Evolutionary conservation across 2,113 vertebrate genomes (phyloP).

Genomic region (Myrmecobius fasciatus): DNA sequence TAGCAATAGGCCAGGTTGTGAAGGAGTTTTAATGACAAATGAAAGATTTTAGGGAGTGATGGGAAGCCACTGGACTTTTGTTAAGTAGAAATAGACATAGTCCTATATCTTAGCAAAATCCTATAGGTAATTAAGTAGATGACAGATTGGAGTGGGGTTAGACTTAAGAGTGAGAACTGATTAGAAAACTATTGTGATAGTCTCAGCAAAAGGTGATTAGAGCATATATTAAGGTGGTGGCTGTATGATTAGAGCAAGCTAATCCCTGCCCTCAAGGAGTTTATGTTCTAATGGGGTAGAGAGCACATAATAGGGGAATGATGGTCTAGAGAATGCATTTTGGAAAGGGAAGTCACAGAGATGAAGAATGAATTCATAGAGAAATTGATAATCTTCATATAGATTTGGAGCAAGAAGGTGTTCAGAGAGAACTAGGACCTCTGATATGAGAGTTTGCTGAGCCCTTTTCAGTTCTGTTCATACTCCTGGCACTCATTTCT

Average conservation of each 20-base stretch:
- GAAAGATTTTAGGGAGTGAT: background rate
- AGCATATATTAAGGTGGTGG: background rate
- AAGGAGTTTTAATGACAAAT: background rate
- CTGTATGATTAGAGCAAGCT: background rate
- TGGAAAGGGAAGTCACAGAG: background rate
- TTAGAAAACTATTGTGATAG: constrained; percentile 1
- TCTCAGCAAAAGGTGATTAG: background rate
- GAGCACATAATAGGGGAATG: background rate
- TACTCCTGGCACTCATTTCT: background rate
- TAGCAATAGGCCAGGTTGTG: background rate
- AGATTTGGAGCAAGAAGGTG: background rate
- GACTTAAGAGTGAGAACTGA: background rate
- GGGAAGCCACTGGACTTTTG: background rate
- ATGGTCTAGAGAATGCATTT: background rate
- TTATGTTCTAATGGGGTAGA: background rate
- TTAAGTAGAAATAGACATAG: background rate
- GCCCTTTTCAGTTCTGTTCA: background rate
- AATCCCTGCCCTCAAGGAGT: background rate
- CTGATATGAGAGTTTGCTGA: background rate
- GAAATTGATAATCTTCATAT: background rate
- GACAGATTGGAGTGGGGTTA: background rate
- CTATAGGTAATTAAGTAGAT: background rate
- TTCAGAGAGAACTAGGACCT: background rate
- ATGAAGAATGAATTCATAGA: background rate
- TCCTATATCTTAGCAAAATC: background rate